Evolutionary conservation across 2,888 invertebrate genomes (phyloP).

Genomic region (Epirrita christyi): DNA sequence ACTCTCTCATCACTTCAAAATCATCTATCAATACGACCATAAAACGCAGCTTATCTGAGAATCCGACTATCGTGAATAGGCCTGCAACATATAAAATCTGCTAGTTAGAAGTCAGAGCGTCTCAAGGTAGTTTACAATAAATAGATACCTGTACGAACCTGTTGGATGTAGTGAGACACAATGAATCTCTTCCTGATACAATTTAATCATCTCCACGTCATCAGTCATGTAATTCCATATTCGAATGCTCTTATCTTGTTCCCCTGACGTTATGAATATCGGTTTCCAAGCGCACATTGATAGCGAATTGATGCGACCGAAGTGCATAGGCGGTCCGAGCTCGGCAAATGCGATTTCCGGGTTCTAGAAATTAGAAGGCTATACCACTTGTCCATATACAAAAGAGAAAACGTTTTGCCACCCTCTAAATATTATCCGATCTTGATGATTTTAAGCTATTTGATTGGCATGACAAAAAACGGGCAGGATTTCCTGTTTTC

Average conservation of each 20-base stretch:
- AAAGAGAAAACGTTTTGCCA: too few relatives aligned
- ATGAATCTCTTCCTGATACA: constrained; percentile 93
- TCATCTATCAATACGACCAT: constrained; percentile 96
- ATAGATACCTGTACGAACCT: constrained; percentile 48
- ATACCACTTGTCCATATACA: too few relatives aligned
- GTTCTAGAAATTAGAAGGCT: constrained; percentile 64
- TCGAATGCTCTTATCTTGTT: constrained; percentile 92
- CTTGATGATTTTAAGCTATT: too few relatives aligned
- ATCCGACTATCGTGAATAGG: constrained; percentile 94
- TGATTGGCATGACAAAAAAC: too few relatives aligned
- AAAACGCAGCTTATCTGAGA: constrained; percentile 95
- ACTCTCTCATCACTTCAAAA: constrained; percentile 89
- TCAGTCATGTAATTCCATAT: constrained; percentile 97
- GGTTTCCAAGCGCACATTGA: constrained; percentile 96
- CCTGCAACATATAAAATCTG: constrained; percentile 77
- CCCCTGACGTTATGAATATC: constrained; percentile 92
- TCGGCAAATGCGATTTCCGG: constrained; percentile 87
- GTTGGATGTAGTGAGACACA: constrained; percentile 90
- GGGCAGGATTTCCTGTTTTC: too few relatives aligned
- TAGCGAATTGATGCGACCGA: constrained; percentile 91
- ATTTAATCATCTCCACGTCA: constrained; percentile 90
- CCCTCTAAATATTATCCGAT: too few relatives aligned
- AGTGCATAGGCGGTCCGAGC: constrained; percentile 91
- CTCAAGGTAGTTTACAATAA: not conserved
- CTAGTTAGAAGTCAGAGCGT: constrained; percentile 2